Base-by-base conservation (phyloP, 64 coral and sea anemone species). In the Astreopora myriophthalma region DNA sequence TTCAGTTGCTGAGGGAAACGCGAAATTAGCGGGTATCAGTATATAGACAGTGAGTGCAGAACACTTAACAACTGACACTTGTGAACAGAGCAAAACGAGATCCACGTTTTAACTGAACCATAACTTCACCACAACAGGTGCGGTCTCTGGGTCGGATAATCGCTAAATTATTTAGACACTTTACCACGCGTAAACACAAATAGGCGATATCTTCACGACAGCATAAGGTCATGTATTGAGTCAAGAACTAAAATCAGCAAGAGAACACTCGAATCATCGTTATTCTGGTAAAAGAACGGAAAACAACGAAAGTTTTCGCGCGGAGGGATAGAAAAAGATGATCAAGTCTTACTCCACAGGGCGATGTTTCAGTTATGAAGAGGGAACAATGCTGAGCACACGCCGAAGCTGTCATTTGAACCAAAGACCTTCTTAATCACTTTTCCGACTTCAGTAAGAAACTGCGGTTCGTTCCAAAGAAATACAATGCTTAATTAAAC, bases 101-200 rank as follows among this genome's bases (percentile, higher is more conserved):
- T 73, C 28, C 67, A 5, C 70, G 70, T 22, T 3, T 73, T 34
- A 36, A 73, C 3, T 73, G 70, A 73, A 37, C 70, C 34, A 10
- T 82, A 64, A 37, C 52, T 63, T 82, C 6, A 63, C 79, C 32
- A 39, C 38, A 82, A 39, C 79, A 82, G 79, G 79, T 82, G 60
- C 4, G 52, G 34, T 82, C 60, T 82, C 33, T 12, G 52, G 31
- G 79, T 82, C 33, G 55, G 28, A 64, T 36, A 31, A 63, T 34
- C 52, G 9, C 29, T 82, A 6, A 82, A 82, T 82, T 63, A 82
- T 82, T 82, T 35, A 82, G 39, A 63, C 19, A 28, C 22, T 63
- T 62, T 14, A 61, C 61, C 4, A 35, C 22, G 6, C 3, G 33
- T 63, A 17, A 36, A 63, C 52, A 61, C 10, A 82, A 82, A 82